Base-by-base conservation (phyloP, 2,888 invertebrate species). In the Microctonus hyperodae region DNA sequence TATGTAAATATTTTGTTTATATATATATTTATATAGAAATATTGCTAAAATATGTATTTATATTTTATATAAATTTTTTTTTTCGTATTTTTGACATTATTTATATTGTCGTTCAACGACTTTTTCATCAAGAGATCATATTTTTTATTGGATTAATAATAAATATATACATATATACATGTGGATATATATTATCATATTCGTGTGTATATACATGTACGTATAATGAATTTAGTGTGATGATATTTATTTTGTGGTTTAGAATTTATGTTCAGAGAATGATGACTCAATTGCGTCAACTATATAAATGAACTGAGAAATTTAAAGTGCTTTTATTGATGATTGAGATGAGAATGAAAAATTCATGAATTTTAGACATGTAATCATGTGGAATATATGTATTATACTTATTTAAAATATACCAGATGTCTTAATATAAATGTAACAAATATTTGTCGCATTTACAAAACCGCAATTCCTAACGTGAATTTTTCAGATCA, bases 391-490 rank as follows among this genome's bases (percentile, higher is more conserved):
- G n/a, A n/a, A n/a, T n/a, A n/a, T n/a, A n/a, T n/a, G n/a, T n/a
- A n/a, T n/a, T 44, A 44, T 44, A 20, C 10, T 44, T 35, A 35
- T 35, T 10, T 35, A 35, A 35, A 35, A 35, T 35, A 5, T 10
- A 35, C 35, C 35, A 35, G 35, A 35, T 35, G 35, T 9, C 35
- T 53, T 25, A 25, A 51, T 51, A 23, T 22, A 51, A 23, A 22
- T 10, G 13, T 23, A n/a, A n/a, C n/a, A n/a, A n/a, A 51, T 13
- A 51, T 2, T 59, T 20, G 40, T 53, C 51, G 64, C 63, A 64
- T 59, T 48, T 48, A 57, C 23, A 10, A 37, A 40, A 60, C 20
- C n/a, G 28, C n/a, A 37, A 53, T 65, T 67, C 35, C 31, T 57
- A 64, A 33, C 56, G 20, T 22, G 35, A 37, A 20, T 40, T 22